Evolutionary conservation across 2,113 vertebrate genomes (phyloP).

Genomic region (Nesoenas mayeri): DNA sequence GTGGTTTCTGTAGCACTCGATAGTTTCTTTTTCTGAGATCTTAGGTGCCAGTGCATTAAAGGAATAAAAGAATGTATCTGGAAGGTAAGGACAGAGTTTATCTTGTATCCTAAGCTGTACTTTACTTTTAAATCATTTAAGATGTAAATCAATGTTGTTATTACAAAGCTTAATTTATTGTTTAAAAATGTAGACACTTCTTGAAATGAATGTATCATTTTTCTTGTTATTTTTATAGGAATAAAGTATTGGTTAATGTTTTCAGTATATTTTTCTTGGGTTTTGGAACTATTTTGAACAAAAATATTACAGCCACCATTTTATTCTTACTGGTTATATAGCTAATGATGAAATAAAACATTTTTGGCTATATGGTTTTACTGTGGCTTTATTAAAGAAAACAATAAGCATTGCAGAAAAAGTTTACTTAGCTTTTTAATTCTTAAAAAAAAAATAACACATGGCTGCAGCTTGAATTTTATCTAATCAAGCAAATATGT

Average conservation of each 20-base stretch:
- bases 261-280: conserved; percentile 12
- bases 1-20: not conserved
- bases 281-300: conserved; percentile 29
- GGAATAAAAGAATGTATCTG: conserved; percentile 25
- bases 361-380: conserved; percentile 29
- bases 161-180: conserved; percentile 65
- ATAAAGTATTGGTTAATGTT: conserved; percentile 31
- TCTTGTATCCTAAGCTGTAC: not conserved
- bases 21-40: not conserved
- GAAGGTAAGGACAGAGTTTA: conserved; percentile 11
- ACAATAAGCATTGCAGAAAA: not conserved
- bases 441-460: not conserved
- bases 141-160: conserved; percentile 65
- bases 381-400: conserved; percentile 31
- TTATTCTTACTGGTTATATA: not conserved
- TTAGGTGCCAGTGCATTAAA: conserved; percentile 13
- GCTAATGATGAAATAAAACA: conserved; percentile 62
- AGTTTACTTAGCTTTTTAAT: not conserved
- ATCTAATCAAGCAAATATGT: not conserved
- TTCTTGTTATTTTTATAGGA: conserved; percentile 67
- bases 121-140: conserved; percentile 35
- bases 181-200: conserved; percentile 36
- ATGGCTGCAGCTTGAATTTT: not conserved
- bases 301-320: not conserved
- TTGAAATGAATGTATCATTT: conserved; percentile 52